These are phyloP conservation scores for Bagarius yarrelli DNA, from an alignment of 2,113 vertebrate genomes.

Conservation along the genomic window DNA sequence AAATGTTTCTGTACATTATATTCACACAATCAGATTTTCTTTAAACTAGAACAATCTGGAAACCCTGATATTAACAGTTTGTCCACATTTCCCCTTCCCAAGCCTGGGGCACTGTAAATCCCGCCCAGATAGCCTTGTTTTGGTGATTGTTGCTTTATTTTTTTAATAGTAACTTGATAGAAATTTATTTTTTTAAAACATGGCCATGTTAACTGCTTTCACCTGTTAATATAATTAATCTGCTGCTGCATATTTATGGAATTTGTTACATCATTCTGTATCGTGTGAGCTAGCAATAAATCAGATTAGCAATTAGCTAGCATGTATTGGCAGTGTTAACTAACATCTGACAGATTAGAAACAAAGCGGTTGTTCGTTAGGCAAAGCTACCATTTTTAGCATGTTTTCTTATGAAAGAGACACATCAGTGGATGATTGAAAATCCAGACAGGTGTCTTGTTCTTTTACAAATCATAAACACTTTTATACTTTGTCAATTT, in stretches of 20 bases:
- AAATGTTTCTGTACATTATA: background rate
- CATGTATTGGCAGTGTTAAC: background rate
- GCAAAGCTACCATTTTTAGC: background rate
- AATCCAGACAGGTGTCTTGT: background rate
- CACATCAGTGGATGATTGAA: background rate
- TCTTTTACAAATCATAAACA: background rate
- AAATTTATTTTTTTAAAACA: background rate
- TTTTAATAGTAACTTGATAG: background rate
- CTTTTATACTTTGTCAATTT: background rate
- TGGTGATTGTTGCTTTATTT: background rate
- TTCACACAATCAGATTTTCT: background rate
- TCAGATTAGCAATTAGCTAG: background rate
- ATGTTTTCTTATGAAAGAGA: background rate
- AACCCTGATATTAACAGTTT: background rate
- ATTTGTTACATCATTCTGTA: background rate
- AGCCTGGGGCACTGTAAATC: background rate
- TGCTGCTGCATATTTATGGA: background rate
- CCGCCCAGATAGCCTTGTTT: background rate
- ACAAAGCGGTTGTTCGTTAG: background rate
- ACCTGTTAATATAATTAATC: background rate
- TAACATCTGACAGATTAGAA: background rate
- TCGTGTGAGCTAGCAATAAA: background rate
- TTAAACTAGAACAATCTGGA: background rate
- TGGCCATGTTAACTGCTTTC: background rate
- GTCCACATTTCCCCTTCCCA: background rate